These are phyloP conservation scores for Liodrosophila aerea DNA, from an alignment of 2,888 invertebrate genomes.

Conservation along the genomic window DNA sequence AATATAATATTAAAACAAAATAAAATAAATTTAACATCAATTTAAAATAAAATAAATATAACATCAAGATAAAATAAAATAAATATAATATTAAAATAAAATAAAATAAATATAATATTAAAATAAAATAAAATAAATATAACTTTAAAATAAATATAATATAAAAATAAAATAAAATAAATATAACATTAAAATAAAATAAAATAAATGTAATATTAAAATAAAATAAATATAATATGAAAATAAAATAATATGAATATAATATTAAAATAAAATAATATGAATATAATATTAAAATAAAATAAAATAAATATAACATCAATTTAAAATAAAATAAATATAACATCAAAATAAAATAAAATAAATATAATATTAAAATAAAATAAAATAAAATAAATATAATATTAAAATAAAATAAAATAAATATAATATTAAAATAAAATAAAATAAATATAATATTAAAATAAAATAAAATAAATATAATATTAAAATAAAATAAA, in stretches of 20 bases:
- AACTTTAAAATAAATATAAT: background rate
- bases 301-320: background rate
- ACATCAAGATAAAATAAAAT: background rate
- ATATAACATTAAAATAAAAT: background rate
- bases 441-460: constrained; percentile 1
- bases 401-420: background rate
- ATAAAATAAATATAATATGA: background rate
- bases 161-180: background rate
- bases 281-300: background rate
- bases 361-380: no score
- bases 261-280: background rate
- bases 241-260: constrained; percentile 6
- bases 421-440: constrained; percentile 13
- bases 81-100: constrained; percentile 16
- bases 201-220: no score
- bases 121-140: background rate
- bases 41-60: constrained; percentile 2
- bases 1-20: background rate
- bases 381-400: constrained; percentile 3
- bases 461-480: background rate
- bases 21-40: background rate
- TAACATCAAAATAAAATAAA: no score
- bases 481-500: background rate
- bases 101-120: background rate
- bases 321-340: background rate